These are phyloP conservation scores for Halictus rubicundus DNA, from an alignment of 1,140 invertebrate species.

Conservation along the genomic window DNA sequence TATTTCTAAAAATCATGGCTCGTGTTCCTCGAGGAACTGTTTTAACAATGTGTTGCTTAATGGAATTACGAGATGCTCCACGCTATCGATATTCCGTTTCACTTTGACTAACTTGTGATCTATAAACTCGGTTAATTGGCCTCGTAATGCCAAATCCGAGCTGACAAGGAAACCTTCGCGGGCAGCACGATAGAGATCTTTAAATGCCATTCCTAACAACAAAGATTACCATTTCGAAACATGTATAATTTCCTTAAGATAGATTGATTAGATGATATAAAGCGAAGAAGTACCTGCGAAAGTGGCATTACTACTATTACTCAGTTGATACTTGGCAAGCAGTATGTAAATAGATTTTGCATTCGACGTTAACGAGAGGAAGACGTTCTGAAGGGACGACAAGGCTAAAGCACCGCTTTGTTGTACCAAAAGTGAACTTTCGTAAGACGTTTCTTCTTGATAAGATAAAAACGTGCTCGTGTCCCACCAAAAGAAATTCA, in stretches of 20 bases:
- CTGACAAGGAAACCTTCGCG: conserved; percentile 94
- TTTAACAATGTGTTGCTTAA: conserved; percentile 87
- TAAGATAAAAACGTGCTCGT: conserved; percentile 92
- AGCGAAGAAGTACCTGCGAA: conserved; percentile 84
- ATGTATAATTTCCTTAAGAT: not conserved
- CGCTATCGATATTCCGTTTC: conserved; percentile 89
- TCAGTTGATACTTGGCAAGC: conserved; percentile 89
- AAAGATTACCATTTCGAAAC: conserved; percentile 25
- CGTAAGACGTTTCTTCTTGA: conserved; percentile 92
- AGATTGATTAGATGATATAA: not conserved
- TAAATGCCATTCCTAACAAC: conserved; percentile 90
- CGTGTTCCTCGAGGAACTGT: conserved; percentile 87
- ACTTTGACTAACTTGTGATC: conserved; percentile 95
- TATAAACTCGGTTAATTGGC: conserved; percentile 95
- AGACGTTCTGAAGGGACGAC: conserved; percentile 93
- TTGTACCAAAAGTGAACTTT: conserved; percentile 91
- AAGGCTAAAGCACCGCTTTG: conserved; percentile 89
- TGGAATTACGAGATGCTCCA: conserved; percentile 90
- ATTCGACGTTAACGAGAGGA: conserved; percentile 92
- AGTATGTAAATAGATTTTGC: conserved; percentile 92
- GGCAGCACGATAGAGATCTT: conserved; percentile 90
- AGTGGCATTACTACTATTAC: conserved; percentile 85
- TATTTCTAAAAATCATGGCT: conserved; percentile 45
- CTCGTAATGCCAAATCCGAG: conserved; percentile 91
- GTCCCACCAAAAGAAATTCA: conserved; percentile 95